A percentile compares a stretch with the other conserved stretches of the same genome.
Evolutionary conservation across 2,113 vertebrate genomes (phyloP).

Genomic region (Peromyscus polionotus): DNA sequence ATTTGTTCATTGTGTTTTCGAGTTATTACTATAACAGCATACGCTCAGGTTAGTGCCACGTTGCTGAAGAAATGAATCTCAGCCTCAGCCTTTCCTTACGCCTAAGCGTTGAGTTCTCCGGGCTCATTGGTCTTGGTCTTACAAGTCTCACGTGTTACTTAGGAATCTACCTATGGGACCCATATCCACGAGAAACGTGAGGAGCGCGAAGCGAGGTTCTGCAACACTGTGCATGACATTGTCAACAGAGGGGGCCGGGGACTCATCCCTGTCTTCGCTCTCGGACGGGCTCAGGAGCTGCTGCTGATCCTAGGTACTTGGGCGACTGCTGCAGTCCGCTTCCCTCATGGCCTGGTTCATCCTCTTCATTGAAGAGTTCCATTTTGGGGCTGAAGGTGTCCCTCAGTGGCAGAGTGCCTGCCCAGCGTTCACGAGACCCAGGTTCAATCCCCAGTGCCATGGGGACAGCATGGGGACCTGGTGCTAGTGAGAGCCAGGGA

Average conservation of each 20-base stretch:
- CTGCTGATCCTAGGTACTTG: constrained; percentile 94
- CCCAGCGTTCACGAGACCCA: neutral
- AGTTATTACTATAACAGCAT: neutral
- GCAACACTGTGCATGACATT: constrained; percentile 98
- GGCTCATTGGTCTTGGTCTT: neutral
- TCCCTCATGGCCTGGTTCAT: fast-evolving
- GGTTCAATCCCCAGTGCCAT: neutral
- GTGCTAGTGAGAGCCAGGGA: neutral
- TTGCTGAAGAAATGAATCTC: neutral
- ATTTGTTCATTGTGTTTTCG: neutral
- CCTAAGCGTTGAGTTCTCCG: neutral
- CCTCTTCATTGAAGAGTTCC: neutral
- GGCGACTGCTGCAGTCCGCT: neutral
- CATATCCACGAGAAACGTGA: constrained; percentile 99
- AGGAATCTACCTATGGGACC: constrained; percentile 98
- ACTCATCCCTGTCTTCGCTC: constrained; percentile 97
- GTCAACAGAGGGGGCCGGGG: constrained; percentile 97
- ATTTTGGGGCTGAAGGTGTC: neutral
- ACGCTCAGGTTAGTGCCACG: neutral
- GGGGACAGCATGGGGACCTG: neutral
- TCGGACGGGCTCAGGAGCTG: constrained; percentile 97
- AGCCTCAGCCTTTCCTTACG: neutral
- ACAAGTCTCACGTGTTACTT: fast-evolving
- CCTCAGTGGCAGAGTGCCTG: neutral
- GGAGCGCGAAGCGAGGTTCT: constrained; percentile 97